A percentile compares a stretch with the other conserved stretches of the same genome.
phyloP scores from a whole-genome alignment of 1,140 invertebrate genomes.

The Triops longicaudatus region DNA sequence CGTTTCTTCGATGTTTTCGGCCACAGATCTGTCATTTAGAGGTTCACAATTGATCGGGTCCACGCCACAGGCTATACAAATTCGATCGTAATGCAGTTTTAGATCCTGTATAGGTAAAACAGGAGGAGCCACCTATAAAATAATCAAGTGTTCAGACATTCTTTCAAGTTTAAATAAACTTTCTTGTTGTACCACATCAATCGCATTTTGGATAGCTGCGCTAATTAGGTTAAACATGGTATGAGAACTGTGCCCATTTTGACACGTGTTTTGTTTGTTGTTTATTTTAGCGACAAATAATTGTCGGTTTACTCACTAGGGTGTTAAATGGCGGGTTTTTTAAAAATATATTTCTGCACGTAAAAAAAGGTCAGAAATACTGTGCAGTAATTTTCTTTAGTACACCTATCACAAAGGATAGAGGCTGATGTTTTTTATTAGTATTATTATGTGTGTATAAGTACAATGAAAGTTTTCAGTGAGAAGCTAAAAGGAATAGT shows the following conservation, averaged over 20 bases:
- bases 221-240: neutral
- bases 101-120: neutral
- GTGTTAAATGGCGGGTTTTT: too few relatives aligned
- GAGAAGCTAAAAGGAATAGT: neutral
- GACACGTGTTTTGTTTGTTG: neutral
- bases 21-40: neutral
- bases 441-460: neutral
- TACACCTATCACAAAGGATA: too few relatives aligned
- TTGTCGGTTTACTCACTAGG: too few relatives aligned
- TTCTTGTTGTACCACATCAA: neutral
- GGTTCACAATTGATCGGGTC: neutral
- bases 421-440: too few relatives aligned
- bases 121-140: neutral
- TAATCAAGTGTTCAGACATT: too few relatives aligned
- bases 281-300: neutral
- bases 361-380: too few relatives aligned
- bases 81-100: neutral
- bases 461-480: neutral
- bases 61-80: neutral
- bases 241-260: neutral
- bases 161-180: neutral
- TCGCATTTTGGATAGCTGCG: neutral
- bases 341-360: too few relatives aligned
- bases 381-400: too few relatives aligned
- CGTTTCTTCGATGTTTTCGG: neutral